Conservation (phyloP, 2,797 vertebrate species). For the Loriculus beryllinus region DNA sequence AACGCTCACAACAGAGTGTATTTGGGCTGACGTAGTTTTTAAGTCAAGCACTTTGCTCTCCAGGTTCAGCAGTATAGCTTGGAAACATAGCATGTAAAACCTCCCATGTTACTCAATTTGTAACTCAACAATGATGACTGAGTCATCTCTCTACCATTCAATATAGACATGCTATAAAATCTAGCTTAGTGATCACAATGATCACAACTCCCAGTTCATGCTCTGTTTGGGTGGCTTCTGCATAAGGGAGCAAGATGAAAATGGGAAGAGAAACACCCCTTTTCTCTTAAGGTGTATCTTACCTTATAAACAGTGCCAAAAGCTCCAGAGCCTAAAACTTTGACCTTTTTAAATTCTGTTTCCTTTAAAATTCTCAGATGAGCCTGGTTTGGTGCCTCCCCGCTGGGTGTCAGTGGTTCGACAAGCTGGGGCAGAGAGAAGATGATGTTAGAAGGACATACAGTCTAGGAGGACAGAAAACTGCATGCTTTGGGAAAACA, state of each 20-base stretch:
- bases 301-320: constrained; percentile 99
- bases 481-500: background rate
- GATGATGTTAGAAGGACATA: background rate
- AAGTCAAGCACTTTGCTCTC: background rate
- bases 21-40: background rate
- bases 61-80: background rate
- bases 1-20: background rate
- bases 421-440: constrained; percentile 81
- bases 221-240: background rate
- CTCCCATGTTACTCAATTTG: background rate
- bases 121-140: background rate
- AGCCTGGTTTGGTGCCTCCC: constrained; percentile 96
- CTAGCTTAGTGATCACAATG: background rate
- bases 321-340: constrained; percentile 95
- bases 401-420: constrained; percentile 94
- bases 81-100: background rate
- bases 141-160: background rate
- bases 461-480: background rate
- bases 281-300: background rate
- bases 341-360: constrained; percentile 96
- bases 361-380: constrained; percentile 95
- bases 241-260: background rate
- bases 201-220: fast-evolving
- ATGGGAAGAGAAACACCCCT: background rate
- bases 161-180: background rate